Conservation (phyloP, 2,113 vertebrate species). For the Tachycineta bicolor region DNA sequence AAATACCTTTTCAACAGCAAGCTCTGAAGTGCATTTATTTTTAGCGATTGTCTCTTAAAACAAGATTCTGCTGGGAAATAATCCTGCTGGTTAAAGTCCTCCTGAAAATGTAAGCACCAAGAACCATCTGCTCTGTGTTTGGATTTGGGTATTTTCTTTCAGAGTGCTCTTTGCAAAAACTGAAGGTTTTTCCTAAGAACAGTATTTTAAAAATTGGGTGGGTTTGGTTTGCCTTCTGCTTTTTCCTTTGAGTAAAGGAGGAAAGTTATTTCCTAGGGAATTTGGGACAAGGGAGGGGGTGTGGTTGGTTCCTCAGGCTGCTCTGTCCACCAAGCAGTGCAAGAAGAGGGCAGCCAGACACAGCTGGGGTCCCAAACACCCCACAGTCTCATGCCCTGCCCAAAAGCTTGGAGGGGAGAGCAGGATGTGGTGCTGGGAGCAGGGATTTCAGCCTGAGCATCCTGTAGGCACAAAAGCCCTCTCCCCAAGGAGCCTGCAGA, state of each 20-base stretch:
- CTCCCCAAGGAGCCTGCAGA: not conserved
- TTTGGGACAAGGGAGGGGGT: not conserved
- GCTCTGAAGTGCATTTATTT: constrained; percentile 20
- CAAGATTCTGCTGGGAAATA: constrained; percentile 24
- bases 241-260: not conserved
- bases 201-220: not conserved
- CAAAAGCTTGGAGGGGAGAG: not conserved
- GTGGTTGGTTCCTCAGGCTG: not conserved
- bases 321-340: not conserved
- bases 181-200: not conserved
- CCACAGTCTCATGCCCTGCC: not conserved
- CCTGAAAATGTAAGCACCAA: not conserved
- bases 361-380: not conserved
- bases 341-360: not conserved
- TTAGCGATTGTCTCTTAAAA: constrained; percentile 32
- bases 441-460: not conserved
- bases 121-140: constrained; percentile 8
- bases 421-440: not conserved
- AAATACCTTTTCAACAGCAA: constrained; percentile 20
- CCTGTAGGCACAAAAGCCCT: not conserved
- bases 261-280: not conserved
- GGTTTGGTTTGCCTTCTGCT: not conserved
- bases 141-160: not conserved
- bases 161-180: not conserved
- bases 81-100: constrained; percentile 36